Base-by-base conservation (phyloP, 2,797 vertebrate species). In the Numenius phaeopus region DNA sequence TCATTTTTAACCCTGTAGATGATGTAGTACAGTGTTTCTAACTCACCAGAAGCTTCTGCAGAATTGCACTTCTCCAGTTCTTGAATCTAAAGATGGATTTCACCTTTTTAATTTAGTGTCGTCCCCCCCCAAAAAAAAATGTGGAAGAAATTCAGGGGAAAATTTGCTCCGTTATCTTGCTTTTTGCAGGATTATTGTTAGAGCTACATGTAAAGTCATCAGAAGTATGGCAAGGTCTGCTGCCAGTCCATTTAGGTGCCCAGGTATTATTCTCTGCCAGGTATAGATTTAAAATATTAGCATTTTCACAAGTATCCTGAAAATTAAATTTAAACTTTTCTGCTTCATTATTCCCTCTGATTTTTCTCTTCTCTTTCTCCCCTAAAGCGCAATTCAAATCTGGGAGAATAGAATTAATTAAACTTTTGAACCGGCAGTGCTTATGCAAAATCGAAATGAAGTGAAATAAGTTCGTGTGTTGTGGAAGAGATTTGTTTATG, bases 1-100 rank as follows among this genome's bases (percentile, higher is more conserved):
- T 92, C 85, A 83, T 96, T 95, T 92, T 95, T 96, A 97, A 95
- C 91, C 94, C 87, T 96, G 89, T 94, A 96, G 96, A 91, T 91
- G 76, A 89, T 85, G 75, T 96, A 96, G 93, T 93, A 70, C 93
- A 96, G 90, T 94, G 49, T 96, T 94, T 96, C 79, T 97, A 90
- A 96, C 89, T 97, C 92, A 72, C 52, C 86, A 71, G 78, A 75
- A 89, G 78, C 54, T 94, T 81, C 73, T 83, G 42, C 70, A 70
- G 83, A 84, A 49, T 71, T n/a, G 39, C 34, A 29, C 26, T 95
- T 80, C 83, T 79, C 50, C 71, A 30, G 32, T 81, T 94, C 82
- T 92, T 81, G 10, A 71, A 54, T 73, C 67, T 82, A 49, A 95
- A 94, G 66, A 57, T 91, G 82, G 7, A 58, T 87, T 92, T 87